Percentiles rank a stretch among this genome's conserved stretches.
phyloP scores from a whole-genome alignment of 2,797 vertebrate genomes.

The Pipistrellus nathusii region DNA sequence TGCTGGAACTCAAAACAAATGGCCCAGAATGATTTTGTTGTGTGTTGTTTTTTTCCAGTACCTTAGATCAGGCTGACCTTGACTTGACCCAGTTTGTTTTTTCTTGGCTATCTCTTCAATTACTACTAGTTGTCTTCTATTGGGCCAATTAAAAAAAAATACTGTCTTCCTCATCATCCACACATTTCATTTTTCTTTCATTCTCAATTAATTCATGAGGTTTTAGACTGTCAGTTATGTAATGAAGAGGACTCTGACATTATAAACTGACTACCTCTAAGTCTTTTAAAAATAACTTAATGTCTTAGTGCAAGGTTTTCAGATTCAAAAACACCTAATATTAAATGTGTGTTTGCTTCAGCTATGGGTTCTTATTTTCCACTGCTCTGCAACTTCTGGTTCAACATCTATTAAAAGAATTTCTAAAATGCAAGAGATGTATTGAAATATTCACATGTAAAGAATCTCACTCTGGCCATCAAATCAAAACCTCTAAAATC shows the following conservation, averaged over 20 bases:
- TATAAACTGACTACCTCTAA: background rate
- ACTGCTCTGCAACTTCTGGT: background rate
- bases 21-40: background rate
- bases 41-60: conserved; percentile 23
- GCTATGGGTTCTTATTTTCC: background rate
- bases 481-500: background rate
- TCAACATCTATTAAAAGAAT: background rate
- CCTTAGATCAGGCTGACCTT: conserved; percentile 53
- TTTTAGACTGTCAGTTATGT: conserved; percentile 22
- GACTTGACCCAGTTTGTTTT: conserved; percentile 27
- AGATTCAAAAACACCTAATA: background rate
- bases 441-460: background rate
- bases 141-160: background rate
- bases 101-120: conserved; percentile 47
- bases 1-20: conserved; percentile 28
- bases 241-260: background rate
- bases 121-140: background rate
- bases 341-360: background rate
- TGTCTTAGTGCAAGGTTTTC: background rate
- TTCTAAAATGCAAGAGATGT: background rate
- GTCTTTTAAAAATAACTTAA: background rate
- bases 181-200: conserved; percentile 29
- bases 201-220: background rate
- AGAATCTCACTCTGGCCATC: background rate
- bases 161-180: background rate